Evolutionary conservation across 2,113 vertebrate species (phyloP).

Genomic region (Chascanopsetta lugubris): DNA sequence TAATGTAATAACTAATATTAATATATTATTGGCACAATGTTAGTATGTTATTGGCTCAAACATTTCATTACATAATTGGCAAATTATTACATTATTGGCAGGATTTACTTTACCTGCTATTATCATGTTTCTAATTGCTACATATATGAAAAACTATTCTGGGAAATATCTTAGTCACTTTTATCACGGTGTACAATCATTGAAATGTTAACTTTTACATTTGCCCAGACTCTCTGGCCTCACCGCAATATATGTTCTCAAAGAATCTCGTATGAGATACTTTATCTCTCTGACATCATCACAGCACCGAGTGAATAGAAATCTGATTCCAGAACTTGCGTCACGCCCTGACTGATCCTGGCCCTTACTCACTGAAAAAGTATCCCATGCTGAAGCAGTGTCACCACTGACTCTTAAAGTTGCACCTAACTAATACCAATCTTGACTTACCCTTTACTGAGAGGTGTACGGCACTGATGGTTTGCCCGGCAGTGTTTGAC

Average conservation of each 20-base stretch:
- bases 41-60: no score
- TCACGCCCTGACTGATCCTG: constrained; percentile 28
- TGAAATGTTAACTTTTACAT: not conserved
- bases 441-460: constrained; percentile 89
- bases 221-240: constrained; percentile 14
- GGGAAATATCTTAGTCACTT: no score
- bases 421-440: not conserved
- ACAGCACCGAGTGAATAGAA: constrained; percentile 49
- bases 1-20: no score
- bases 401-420: not conserved
- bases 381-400: constrained; percentile 9
- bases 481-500: constrained; percentile 94
- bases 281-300: constrained; percentile 55
- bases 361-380: constrained; percentile 11
- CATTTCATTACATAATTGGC: no score
- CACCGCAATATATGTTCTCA: constrained; percentile 55
- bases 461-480: constrained; percentile 92
- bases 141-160: no score
- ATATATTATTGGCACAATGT: no score
- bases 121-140: not conserved
- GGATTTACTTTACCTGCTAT: no score
- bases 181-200: not conserved
- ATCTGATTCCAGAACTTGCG: constrained; percentile 41
- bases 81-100: no score
- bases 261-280: constrained; percentile 18